Percentiles rank a stretch among this genome's conserved stretches.
Evolutionary conservation across 1,140 invertebrate species (phyloP).

Genomic region (Zaprionus camerounensis): DNA sequence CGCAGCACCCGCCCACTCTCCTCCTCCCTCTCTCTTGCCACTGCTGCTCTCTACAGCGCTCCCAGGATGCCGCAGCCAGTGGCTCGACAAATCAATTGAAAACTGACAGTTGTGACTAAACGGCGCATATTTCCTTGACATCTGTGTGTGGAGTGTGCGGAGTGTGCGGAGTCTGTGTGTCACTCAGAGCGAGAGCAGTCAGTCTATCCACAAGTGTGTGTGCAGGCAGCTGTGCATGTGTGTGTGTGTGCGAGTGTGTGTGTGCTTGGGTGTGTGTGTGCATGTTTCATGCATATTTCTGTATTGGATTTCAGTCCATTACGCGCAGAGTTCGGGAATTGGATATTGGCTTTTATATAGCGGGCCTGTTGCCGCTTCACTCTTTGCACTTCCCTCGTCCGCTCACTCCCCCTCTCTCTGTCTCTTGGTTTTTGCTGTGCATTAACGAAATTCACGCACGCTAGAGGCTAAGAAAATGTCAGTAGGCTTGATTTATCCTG

Average conservation of each 20-base stretch:
- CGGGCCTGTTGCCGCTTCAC: conserved; percentile 66
- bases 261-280: conserved; percentile 29
- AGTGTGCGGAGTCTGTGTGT: conserved; percentile 52
- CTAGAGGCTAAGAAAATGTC: conserved; percentile 68
- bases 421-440: conserved; percentile 46
- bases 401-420: conserved; percentile 9
- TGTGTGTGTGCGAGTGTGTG: conserved; percentile 30
- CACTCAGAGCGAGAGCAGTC: conserved; percentile 14
- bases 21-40: not conserved
- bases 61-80: conserved; percentile 26
- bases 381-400: conserved; percentile 17
- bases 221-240: conserved; percentile 12
- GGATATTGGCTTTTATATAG: conserved; percentile 75
- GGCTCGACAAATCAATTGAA: conserved; percentile 81
- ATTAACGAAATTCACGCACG: conserved; percentile 81
- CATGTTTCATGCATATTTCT: conserved; percentile 77
- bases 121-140: conserved; percentile 81
- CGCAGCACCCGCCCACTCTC: not conserved
- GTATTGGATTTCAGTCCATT: conserved; percentile 82
- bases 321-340: conserved; percentile 74
- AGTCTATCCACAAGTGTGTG: conserved; percentile 4
- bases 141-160: conserved; percentile 58
- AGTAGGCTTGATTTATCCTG: conserved; percentile 79
- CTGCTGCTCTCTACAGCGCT: not conserved
- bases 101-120: conserved; percentile 82